Base-by-base conservation (phyloP, 2,797 vertebrate genomes). In the Pachyuromys duprasi region DNA sequence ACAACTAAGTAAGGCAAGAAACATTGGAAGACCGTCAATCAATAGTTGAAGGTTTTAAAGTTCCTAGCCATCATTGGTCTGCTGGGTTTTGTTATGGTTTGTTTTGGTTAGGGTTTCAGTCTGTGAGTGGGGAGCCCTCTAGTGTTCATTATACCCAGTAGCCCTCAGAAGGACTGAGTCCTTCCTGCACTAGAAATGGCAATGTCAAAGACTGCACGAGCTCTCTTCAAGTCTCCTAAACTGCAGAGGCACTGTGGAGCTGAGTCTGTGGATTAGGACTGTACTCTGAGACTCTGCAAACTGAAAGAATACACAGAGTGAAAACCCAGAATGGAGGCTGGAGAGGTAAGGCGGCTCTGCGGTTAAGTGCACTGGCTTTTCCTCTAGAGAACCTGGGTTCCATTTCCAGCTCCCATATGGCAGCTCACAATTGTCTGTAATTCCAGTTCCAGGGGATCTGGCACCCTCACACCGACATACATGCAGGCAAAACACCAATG, bases 81-180 rank as follows among this genome's bases (percentile, higher is more conserved):
- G 18, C 49, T 3, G n/a, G 12, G 13, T 42, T 74, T 42, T 42
- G 5, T 42, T 42, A 42, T 72, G 70, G 26, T 8, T 14, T 28
- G 7, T 22, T 12, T 78, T 69, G 70, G 49, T 24, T 87, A 22
- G 20, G 74, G 31, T 92, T 92, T 49, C 67, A 88, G 20, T 80
- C 81, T 92, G 53, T 90, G 95, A 89, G 39, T 67, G 81, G 93
- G 92, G 86, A 81, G 90, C 88, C 92, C 96, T 97, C 97, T 81
- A 72, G 92, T 93, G 97, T 86, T 97, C 72, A 92, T 8, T 72
- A 1, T 36, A 78, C 92, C 89, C 4, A 63, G 9, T 26, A 81
- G 74, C n/a, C 53, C 17, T 86, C 9, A 36, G 76, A 22, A 45
- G 36, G 31, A 31, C 31, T 36, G 0, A 55, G 45, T 26, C 57